phyloP scores from a whole-genome alignment of 2,888 invertebrate species.

The Rutpela maculata region DNA sequence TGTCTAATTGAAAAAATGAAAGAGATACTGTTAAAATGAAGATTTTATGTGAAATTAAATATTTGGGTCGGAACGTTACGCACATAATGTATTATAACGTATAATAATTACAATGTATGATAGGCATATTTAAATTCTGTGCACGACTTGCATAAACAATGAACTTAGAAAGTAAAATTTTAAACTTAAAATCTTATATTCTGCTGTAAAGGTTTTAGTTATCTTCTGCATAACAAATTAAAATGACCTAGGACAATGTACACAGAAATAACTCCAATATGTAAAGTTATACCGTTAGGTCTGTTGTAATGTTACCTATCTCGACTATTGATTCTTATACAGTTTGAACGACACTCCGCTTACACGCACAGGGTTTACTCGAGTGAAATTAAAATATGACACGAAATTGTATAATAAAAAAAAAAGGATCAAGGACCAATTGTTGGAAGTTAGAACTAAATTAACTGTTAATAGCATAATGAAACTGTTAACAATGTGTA shows the following conservation, averaged over 20 bases:
- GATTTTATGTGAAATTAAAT: neutral
- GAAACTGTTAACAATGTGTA: too few species aligned
- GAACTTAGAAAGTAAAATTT: conserved; percentile 34
- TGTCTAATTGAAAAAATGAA: neutral
- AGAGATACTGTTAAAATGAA: neutral
- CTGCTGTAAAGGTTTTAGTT: conserved; percentile 13
- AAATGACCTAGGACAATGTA: conserved; percentile 32
- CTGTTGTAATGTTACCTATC: neutral
- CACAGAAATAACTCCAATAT: conserved; percentile 8
- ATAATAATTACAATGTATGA: conserved; percentile 9
- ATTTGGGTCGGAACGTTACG: conserved; percentile 14
- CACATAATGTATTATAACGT: conserved; percentile 9
- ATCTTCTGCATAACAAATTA: conserved; percentile 25
- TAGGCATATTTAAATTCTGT: neutral
- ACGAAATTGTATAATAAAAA: too few species aligned
- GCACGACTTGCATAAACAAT: conserved; percentile 20
- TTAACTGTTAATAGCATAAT: too few species aligned
- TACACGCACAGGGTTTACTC: neutral
- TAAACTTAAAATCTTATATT: conserved; percentile 24
- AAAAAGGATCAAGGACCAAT: too few species aligned
- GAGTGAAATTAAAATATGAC: too few species aligned
- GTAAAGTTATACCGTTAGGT: conserved; percentile 16
- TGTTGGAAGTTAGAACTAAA: too few species aligned
- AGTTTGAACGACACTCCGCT: neutral
- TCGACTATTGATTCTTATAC: neutral